Evolutionary conservation across 2,888 invertebrate genomes (phyloP), one percentile per base, ranked within the genome.

Genomic region (Cryptocheilus praepositus): DNA sequence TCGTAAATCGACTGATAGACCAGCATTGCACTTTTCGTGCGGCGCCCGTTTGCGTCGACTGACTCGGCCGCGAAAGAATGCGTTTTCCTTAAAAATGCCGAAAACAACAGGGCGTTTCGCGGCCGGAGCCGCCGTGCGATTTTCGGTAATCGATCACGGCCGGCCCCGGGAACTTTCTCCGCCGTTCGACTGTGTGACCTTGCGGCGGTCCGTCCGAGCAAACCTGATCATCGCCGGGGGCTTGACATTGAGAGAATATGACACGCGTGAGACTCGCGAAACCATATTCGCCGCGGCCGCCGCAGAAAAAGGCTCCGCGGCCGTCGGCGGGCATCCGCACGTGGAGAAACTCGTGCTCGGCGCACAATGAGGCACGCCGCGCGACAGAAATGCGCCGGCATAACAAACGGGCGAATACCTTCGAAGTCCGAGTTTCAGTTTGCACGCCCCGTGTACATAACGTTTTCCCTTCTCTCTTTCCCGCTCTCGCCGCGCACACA

Each of bases 401-500:
- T 74, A 77, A 77, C 75, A 73, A 77, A 77, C 78, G 73, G 67
- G 66, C 3, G 36, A 36, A 36, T 36, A 36, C 36, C 36, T 11
- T 36, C 13, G 11, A 7, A 36, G 36, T 36, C 36, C 36, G 36
- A 36, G 36, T 36, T 76, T 76, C 67, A 66, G 71, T 78, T 73
- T 71, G 66, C 65, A 64, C 69, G 57, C 75, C 78, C 8, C 51
- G 44, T 56, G 36, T 22, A 11, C 22, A 15, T 43, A 52, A 52
- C 52, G 43, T 36, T 21, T 53, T 49, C 56, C 53, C 28, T 68
- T 59, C 60, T 44, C 49, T 55, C 13, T 53, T n/a, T 13, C 55
- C 54, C 52, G 15, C 51, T n/a, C 45, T 43, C 46, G 15, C 15
- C 0, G 16, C 18, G 2, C 25, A 36, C n/a, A 16, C 45, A 15